Percentiles rank a stretch among this genome's conserved stretches.
Conservation (phyloP, 2,797 vertebrate species). For the Coilia nasus region DNA sequence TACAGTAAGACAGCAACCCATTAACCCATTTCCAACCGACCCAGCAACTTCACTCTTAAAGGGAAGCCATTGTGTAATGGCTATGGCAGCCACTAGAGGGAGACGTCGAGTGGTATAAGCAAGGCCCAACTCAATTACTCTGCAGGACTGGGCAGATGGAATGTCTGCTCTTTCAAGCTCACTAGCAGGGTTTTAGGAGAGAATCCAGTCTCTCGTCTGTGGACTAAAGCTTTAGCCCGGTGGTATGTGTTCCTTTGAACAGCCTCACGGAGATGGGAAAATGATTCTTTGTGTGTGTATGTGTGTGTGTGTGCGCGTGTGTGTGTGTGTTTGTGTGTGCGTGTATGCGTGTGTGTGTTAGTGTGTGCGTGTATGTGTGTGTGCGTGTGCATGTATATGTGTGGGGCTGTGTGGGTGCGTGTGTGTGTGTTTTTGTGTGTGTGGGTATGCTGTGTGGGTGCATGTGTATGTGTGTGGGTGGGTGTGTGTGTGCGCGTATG, state of each 20-base stretch:
- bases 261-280: background rate
- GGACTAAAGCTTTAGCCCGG: background rate
- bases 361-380: too few relatives aligned
- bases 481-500: too few relatives aligned
- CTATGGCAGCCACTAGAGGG: background rate
- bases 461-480: too few relatives aligned
- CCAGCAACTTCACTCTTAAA: background rate
- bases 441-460: too few relatives aligned
- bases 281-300: background rate
- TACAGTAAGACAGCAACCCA: too few relatives aligned
- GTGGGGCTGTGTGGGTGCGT: too few relatives aligned
- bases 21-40: too few relatives aligned
- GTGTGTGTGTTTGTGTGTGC: too few relatives aligned
- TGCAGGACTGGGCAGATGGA: background rate
- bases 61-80: background rate
- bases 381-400: too few relatives aligned
- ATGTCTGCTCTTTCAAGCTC: background rate
- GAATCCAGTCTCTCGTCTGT: background rate
- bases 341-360: too few relatives aligned
- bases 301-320: too few relatives aligned
- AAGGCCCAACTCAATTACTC: conserved; percentile 5
- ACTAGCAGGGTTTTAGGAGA: background rate
- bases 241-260: conserved; percentile 16
- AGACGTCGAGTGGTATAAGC: background rate
- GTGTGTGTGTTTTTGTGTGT: background rate